Conservation (phyloP, 2,797 vertebrate species). For the Percopsis omiscomaycus region DNA sequence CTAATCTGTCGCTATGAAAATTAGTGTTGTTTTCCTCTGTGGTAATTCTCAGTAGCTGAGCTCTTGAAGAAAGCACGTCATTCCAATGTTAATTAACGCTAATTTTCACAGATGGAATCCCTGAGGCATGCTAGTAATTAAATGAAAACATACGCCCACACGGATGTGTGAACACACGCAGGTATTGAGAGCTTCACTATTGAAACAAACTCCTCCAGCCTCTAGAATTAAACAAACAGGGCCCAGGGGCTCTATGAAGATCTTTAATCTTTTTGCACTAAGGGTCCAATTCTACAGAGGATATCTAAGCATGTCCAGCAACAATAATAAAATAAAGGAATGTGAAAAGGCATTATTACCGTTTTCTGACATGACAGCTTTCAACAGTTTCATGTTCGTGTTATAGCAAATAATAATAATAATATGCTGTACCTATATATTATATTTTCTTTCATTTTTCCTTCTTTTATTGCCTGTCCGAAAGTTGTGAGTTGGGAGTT, state of each 20-base stretch:
- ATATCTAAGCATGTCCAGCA: too few relatives aligned
- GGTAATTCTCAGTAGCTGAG: constrained; percentile 24
- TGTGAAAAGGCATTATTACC: too few relatives aligned
- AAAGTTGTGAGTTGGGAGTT: too few relatives aligned
- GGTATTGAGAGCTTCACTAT: constrained; percentile 2
- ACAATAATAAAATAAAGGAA: too few relatives aligned
- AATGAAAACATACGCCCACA: background rate
- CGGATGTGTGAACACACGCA: constrained; percentile 1
- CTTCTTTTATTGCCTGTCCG: too few relatives aligned
- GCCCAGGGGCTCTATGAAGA: constrained; percentile 6
- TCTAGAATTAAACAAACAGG: constrained; percentile 17
- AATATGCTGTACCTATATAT: background rate
- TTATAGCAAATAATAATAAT: too few relatives aligned
- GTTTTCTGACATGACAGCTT: too few relatives aligned
- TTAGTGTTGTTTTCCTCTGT: background rate
- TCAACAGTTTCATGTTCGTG: too few relatives aligned
- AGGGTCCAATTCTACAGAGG: too few relatives aligned
- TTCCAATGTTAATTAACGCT: constrained; percentile 33
- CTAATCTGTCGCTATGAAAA: constrained; percentile 21
- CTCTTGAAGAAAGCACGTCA: constrained; percentile 12
- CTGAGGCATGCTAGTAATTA: constrained; percentile 35
- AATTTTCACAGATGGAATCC: constrained; percentile 39
- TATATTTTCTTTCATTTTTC: background rate
- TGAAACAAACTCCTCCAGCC: background rate
- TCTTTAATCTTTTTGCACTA: background rate